These are phyloP conservation scores for Lepidothrix coronata DNA, from an alignment of 2,113 vertebrate species.

Conservation along the genomic window DNA sequence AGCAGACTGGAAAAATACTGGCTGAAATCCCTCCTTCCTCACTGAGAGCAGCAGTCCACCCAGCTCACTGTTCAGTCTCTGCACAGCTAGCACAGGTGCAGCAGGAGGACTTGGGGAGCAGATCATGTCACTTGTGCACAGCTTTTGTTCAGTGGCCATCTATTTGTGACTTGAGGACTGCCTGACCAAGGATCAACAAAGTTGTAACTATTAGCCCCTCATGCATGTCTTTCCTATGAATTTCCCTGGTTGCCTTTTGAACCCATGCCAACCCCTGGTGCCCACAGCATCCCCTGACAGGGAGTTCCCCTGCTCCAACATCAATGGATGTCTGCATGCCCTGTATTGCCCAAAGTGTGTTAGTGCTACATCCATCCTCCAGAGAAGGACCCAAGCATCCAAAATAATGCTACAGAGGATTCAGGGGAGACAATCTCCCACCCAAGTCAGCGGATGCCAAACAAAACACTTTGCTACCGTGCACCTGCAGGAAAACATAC, in stretches of 20 bases:
- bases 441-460: not conserved
- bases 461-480: fast-evolving
- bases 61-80: not conserved
- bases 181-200: not conserved
- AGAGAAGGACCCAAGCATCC: not conserved
- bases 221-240: not conserved
- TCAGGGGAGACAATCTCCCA: not conserved
- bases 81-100: fast-evolving
- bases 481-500: not conserved
- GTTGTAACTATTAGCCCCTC: not conserved
- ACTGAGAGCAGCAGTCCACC: not conserved
- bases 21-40: not conserved
- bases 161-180: not conserved
- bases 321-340: fast-evolving
- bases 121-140: not conserved
- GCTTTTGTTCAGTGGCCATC: not conserved
- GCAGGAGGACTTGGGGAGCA: not conserved
- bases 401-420: not conserved
- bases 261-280: not conserved
- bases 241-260: not conserved
- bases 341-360: fast-evolving
- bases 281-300: not conserved
- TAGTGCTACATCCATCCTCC: not conserved
- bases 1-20: not conserved
- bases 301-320: not conserved